Base-by-base conservation (phyloP, 1,140 invertebrate species). In the Oryctes rhinoceros region DNA sequence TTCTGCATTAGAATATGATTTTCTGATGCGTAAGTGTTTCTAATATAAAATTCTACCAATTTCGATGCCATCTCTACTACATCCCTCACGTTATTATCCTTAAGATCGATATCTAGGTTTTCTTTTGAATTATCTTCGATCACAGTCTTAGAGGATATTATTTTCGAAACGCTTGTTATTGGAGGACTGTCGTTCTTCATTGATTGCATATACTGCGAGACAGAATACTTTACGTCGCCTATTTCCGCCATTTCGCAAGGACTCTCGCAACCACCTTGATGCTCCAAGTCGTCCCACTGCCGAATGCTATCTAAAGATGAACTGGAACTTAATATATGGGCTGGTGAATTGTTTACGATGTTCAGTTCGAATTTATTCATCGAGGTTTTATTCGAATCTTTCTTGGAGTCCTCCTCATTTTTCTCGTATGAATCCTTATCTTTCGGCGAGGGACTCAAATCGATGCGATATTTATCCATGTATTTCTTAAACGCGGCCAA, bases 1-100 rank as follows among this genome's bases (percentile, higher is more conserved):
- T 87, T 88, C 79, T 87, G 84, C 85, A 88, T 87, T 48, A 87
- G 83, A 80, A 87, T 87, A 48, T 87, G 86, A 81, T 88, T 88
- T 80, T 88, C 86, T 7, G 86, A 85, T 53, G 83, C 82, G 79
- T 87, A 84, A 47, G 85, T 84, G 81, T 86, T 85, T 20, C 83
- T 84, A 13, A 86, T 86, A 59, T 87, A 87, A 80, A 87, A 87
- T 79, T 87, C 85, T 7, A 87, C 82, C 13, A 87, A 80, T 30
- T 80, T 78, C 13, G 84, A 85, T 15, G 84, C 85, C 62, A 83
- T 83, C 59, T 87, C 81, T 37, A 87, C 82, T 3, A 83, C 71
- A 80, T 84, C 83, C 81, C 62, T 82, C 44, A 78, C 83, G 62
- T 79, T 79, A 76, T 81, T 78, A 75, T 87, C 84, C 80, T 86